phyloP scores from a whole-genome alignment of 1,140 invertebrate species.

The Coelopa frigida region DNA sequence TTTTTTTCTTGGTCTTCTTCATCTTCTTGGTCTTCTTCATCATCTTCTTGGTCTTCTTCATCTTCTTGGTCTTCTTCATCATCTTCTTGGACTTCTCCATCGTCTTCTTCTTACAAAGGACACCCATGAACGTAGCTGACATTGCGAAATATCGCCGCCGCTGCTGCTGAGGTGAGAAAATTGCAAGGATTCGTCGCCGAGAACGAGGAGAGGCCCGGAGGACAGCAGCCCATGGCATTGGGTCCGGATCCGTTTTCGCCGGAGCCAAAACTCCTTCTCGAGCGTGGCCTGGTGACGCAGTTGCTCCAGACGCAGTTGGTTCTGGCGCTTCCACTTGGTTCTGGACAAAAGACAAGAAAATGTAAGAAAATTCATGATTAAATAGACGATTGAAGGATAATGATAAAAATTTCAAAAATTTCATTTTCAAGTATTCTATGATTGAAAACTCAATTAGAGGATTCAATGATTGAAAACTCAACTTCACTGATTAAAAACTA shows the following conservation, averaged over 20 bases:
- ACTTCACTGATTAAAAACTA: no score
- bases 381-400: neutral
- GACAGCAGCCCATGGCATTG: constrained; percentile 33
- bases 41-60: no score
- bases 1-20: neutral
- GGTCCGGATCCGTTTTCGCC: constrained; percentile 21
- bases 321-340: constrained; percentile 93
- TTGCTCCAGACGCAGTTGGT: constrained; percentile 78
- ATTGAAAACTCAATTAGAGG: no score
- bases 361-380: neutral
- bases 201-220: constrained; percentile 35
- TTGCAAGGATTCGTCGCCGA: constrained; percentile 45
- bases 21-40: neutral
- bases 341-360: constrained; percentile 50
- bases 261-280: constrained; percentile 40
- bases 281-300: constrained; percentile 65
- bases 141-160: constrained; percentile 64
- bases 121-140: constrained; percentile 67
- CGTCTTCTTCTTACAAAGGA: constrained; percentile 52
- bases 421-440: no score
- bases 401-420: neutral
- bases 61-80: neutral
- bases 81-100: neutral
- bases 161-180: constrained; percentile 50
- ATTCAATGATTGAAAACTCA: no score